Conservation (phyloP, 2,797 vertebrate species). For the Pampus argenteus region DNA sequence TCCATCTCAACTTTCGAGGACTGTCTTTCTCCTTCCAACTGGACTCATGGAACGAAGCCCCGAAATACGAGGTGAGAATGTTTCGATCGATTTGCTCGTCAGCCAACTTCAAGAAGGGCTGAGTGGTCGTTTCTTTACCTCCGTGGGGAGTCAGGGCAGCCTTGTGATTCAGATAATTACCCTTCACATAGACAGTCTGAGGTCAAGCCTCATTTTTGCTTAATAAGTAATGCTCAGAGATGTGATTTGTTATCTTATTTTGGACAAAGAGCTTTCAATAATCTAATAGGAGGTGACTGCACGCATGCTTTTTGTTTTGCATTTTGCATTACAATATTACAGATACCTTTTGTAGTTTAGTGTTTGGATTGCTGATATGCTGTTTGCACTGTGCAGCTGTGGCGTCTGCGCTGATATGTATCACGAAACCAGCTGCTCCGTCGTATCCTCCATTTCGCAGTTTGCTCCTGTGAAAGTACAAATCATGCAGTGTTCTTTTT, state of each 20-base stretch:
- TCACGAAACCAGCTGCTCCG: constrained; percentile 19
- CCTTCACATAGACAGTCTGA: constrained; percentile 1
- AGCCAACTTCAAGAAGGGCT: not conserved
- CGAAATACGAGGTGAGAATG: constrained; percentile 95
- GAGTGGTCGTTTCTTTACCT: not conserved
- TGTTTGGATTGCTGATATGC: not conserved
- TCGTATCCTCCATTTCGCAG: constrained; percentile 11
- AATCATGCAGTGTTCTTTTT: not conserved
- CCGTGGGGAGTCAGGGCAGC: not conserved
- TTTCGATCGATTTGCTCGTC: not conserved
- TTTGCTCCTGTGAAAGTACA: constrained; percentile 13
- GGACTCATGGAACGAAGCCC: constrained; percentile 98
- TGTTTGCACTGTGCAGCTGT: constrained; percentile 20
- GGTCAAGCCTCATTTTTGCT: constrained; percentile 7
- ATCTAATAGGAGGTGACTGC: not conserved
- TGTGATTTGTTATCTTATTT: not conserved
- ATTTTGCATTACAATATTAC: no score
- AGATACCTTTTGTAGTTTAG: not conserved
- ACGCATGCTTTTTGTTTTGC: no score
- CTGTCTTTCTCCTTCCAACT: constrained; percentile 99
- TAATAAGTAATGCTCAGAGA: not conserved
- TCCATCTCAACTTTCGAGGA: constrained; percentile 99
- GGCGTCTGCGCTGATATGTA: not conserved
- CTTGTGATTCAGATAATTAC: constrained; percentile 20
- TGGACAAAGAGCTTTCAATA: not conserved